Conservation (phyloP, 2,113 vertebrate species). For the Poeciliopsis turrubarensis region DNA sequence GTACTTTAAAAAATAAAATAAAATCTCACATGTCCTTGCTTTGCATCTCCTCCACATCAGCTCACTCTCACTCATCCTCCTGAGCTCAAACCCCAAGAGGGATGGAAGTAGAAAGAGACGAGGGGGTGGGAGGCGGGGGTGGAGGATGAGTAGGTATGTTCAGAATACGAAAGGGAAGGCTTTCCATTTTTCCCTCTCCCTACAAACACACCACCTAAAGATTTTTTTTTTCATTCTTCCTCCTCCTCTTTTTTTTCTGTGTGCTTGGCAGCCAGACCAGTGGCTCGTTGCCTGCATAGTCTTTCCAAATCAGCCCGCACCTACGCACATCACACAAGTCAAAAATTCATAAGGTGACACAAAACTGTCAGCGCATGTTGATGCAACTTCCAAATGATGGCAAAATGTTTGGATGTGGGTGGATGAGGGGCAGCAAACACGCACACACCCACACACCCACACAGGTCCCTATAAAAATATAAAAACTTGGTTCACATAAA, state of each 20-base stretch:
- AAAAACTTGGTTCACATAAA: too few species aligned
- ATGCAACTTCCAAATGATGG: conserved; percentile 57
- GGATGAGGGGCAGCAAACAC: conserved; percentile 18
- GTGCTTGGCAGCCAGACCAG: conserved; percentile 57
- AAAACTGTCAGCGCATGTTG: conserved; percentile 70
- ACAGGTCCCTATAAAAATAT: not conserved
- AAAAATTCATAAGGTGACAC: conserved; percentile 75
- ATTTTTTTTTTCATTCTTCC: conserved; percentile 10
- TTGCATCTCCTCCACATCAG: conserved; percentile 40
- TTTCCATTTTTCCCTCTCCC: conserved; percentile 6
- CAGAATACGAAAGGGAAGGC: conserved; percentile 29
- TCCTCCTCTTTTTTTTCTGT: conserved; percentile 1
- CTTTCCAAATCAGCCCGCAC: conserved; percentile 64
- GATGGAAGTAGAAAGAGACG: conserved; percentile 44
- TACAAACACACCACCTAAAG: conserved; percentile 22
- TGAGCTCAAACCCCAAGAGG: conserved; percentile 53
- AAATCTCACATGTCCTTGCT: conserved; percentile 35
- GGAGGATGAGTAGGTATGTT: conserved; percentile 18
- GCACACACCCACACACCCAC: not conserved
- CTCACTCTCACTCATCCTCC: conserved; percentile 12
- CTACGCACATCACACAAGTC: conserved; percentile 68
- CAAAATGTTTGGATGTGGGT: conserved; percentile 28
- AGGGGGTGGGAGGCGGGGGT: not conserved
- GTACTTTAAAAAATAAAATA: conserved; percentile 16
- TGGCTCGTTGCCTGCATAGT: conserved; percentile 58